Evolutionary conservation across 2,888 invertebrate species (phyloP).

Genomic region (Lampropteryx suffumata): DNA sequence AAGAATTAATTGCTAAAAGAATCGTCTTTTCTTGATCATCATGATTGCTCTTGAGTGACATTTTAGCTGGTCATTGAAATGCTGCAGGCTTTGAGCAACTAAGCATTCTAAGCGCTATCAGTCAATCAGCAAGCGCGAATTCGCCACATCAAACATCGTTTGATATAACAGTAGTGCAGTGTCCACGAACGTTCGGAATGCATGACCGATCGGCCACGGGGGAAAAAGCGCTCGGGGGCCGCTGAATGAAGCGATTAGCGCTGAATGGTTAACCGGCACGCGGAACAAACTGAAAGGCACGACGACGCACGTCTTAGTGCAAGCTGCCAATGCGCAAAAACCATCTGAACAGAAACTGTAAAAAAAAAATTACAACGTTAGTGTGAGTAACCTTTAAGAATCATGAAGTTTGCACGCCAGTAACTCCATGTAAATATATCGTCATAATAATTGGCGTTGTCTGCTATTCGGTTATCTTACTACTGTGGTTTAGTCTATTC

Average conservation of each 20-base stretch:
- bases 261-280: constrained; percentile 75
- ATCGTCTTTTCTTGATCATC: no score
- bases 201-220: constrained; percentile 74
- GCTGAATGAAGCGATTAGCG: constrained; percentile 81
- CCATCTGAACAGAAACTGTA: neutral
- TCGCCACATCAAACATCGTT: constrained; percentile 55
- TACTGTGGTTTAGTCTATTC: no score
- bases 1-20: no score
- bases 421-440: no score
- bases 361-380: no score
- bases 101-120: constrained; percentile 15
- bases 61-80: neutral
- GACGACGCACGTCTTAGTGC: constrained; percentile 55
- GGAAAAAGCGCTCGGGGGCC: constrained; percentile 70
- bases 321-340: constrained; percentile 2
- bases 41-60: no score
- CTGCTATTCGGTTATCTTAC: no score
- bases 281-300: constrained; percentile 72
- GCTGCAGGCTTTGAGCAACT: constrained; percentile 8
- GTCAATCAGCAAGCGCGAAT: constrained; percentile 44
- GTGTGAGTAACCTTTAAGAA: no score
- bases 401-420: no score
- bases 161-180: constrained; percentile 49
- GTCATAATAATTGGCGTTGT: no score
- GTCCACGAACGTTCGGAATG: constrained; percentile 60